These are phyloP conservation scores for Melanotus villosus DNA, from an alignment of 2,888 invertebrate species.

Conservation along the genomic window DNA sequence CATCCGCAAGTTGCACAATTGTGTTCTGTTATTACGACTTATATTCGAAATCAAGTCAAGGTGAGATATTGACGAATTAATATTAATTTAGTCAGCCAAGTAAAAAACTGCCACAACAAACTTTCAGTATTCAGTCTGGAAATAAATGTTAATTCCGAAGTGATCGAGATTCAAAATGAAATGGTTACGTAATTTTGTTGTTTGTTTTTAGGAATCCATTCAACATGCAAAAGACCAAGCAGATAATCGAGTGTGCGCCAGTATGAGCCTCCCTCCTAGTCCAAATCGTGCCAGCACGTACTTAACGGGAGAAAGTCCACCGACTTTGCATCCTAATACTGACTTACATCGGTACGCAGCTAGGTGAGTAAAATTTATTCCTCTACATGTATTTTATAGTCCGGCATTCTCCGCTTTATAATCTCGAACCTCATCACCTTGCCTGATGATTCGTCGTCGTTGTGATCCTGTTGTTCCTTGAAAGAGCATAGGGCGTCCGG, in stretches of 20 bases:
- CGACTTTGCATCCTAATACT: constrained; percentile 67
- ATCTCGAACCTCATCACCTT: no score
- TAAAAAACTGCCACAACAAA: no score
- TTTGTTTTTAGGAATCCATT: constrained; percentile 11
- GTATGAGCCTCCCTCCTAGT: constrained; percentile 73
- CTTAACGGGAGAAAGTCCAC: constrained; percentile 72
- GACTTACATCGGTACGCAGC: constrained; percentile 64
- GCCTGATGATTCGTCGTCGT: no score
- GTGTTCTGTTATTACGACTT: constrained; percentile 83
- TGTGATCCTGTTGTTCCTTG: no score
- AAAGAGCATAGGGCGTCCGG: no score
- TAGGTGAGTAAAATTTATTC: constrained; percentile 48
- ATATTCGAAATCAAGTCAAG: constrained; percentile 79
- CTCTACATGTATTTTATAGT: no score
- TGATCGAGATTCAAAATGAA: no score
- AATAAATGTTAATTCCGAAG: no score
- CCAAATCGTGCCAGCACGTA: constrained; percentile 71
- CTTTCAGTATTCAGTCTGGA: no score
- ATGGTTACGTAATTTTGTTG: background rate
- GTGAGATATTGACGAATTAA: constrained; percentile 66
- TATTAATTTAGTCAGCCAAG: no score
- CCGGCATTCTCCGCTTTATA: no score
- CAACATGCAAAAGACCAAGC: constrained; percentile 38
- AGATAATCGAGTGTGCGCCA: constrained; percentile 41
- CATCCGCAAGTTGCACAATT: constrained; percentile 86